A percentile compares a stretch with the other conserved stretches of the same genome.
These are phyloP conservation scores for Oncopodura yosiiana DNA, from an alignment of 1,140 invertebrate genomes.

Conservation along the genomic window DNA sequence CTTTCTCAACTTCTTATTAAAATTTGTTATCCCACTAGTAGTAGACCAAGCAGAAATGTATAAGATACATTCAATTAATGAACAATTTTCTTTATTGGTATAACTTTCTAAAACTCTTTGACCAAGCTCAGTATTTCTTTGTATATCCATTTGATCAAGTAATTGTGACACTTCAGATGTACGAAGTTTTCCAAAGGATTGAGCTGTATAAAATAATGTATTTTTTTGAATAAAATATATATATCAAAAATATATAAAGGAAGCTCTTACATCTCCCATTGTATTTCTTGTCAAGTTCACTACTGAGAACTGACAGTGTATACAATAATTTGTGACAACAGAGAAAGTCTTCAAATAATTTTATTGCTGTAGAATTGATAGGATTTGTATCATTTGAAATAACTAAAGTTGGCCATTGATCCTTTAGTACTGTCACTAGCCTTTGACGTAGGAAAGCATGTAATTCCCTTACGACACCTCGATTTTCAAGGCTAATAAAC, in stretches of 20 bases:
- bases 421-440: conserved; percentile 24
- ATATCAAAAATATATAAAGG: neutral
- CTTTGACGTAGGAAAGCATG: conserved; percentile 29
- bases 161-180: conserved; percentile 22
- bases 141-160: conserved; percentile 15
- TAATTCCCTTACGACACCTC: conserved; percentile 26
- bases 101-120: conserved; percentile 21
- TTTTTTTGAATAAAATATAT: neutral
- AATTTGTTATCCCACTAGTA: neutral
- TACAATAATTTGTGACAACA: conserved; percentile 28
- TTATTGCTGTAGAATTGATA: conserved; percentile 2
- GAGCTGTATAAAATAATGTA: neutral
- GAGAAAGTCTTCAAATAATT: conserved; percentile 31
- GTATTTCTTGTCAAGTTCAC: conserved; percentile 11
- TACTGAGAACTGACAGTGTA: conserved; percentile 26
- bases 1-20: neutral
- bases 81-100: conserved; percentile 14
- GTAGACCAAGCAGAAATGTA: conserved; percentile 1
- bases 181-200: conserved; percentile 18
- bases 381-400: neutral
- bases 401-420: conserved; percentile 23
- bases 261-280: conserved; percentile 5
- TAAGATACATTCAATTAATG: conserved; percentile 30
- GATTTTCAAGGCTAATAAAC: conserved; percentile 23
- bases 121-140: neutral